phyloP scores from a whole-genome alignment of 2,797 vertebrate species.

The Galago senegalensis region DNA sequence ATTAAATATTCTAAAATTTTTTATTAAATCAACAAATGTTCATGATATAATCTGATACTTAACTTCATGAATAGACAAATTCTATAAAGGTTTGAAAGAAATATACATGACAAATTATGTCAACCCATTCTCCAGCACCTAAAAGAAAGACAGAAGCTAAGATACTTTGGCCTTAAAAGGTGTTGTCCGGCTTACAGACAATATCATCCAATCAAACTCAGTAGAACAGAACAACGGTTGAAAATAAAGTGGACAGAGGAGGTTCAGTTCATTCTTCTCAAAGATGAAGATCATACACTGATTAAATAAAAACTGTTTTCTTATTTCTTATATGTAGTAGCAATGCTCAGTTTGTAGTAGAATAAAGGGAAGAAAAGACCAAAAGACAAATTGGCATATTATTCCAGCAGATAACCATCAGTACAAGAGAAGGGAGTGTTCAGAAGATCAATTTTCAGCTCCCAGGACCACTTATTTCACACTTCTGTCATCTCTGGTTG shows the following conservation, averaged over 20 bases:
- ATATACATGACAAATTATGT: conserved; percentile 44
- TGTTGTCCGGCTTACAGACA: conserved; percentile 4
- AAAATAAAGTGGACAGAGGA: conserved; percentile 23
- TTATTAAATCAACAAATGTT: conserved; percentile 28
- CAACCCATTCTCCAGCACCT: neutral
- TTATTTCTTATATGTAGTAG: conserved; percentile 57
- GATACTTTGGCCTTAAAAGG: conserved; percentile 5
- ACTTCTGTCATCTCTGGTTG: conserved; percentile 83
- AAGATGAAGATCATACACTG: neutral
- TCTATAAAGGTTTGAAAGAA: conserved; percentile 37
- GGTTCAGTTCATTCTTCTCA: conserved; percentile 39
- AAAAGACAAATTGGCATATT: conserved; percentile 65
- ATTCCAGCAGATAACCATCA: conserved; percentile 69
- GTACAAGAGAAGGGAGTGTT: conserved; percentile 71
- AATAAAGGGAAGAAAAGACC: neutral
- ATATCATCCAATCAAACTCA: neutral
- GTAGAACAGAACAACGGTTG: neutral
- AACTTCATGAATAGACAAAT: conserved; percentile 29
- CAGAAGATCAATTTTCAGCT: conserved; percentile 77
- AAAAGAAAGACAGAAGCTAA: neutral
- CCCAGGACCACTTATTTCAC: conserved; percentile 79
- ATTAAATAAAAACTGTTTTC: conserved; percentile 66
- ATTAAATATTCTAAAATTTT: neutral
- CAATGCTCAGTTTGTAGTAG: conserved; percentile 31
- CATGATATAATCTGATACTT: conserved; percentile 12